Evolutionary conservation across 2,797 vertebrate genomes (phyloP).

Genomic region (Esox lucius): DNA sequence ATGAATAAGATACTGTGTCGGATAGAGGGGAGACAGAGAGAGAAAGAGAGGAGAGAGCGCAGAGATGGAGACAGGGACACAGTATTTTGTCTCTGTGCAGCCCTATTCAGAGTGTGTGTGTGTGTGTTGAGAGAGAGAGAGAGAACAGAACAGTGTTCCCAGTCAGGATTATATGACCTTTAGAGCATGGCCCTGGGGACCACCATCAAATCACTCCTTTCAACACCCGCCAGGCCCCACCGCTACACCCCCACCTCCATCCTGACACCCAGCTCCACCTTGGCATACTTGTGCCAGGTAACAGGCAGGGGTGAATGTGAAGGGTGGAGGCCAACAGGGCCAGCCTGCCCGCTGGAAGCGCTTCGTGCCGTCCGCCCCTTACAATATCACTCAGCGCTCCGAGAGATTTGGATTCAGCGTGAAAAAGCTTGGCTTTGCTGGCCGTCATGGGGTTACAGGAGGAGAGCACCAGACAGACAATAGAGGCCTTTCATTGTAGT

Average conservation of each 20-base stretch:
- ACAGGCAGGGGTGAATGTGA: neutral
- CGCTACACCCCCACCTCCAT: constrained; percentile 21
- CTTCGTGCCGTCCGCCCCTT: constrained; percentile 31
- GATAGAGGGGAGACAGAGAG: constrained; percentile 44
- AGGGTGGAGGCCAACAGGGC: neutral
- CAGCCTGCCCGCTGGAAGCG: constrained; percentile 42
- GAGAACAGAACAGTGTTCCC: no score
- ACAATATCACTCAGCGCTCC: constrained; percentile 35
- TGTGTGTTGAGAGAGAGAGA: neutral
- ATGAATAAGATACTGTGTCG: constrained; percentile 67
- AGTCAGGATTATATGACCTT: constrained; percentile 55
- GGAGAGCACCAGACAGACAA: constrained; percentile 36
- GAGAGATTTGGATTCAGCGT: constrained; percentile 45
- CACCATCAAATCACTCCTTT: constrained; percentile 45
- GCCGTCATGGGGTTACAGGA: neutral
- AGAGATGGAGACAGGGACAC: constrained; percentile 17
- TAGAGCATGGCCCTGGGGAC: constrained; percentile 55
- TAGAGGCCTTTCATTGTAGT: constrained; percentile 45
- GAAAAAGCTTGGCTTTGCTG: constrained; percentile 32
- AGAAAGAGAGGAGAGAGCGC: constrained; percentile 16
- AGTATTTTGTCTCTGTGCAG: neutral
- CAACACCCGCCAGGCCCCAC: constrained; percentile 54
- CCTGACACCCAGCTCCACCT: constrained; percentile 43
- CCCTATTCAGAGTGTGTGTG: neutral
- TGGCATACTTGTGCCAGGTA: constrained; percentile 72